phyloP scores from a whole-genome alignment of 35 echinoderm and acorn worm species.

The Anneissia japonica region DNA sequence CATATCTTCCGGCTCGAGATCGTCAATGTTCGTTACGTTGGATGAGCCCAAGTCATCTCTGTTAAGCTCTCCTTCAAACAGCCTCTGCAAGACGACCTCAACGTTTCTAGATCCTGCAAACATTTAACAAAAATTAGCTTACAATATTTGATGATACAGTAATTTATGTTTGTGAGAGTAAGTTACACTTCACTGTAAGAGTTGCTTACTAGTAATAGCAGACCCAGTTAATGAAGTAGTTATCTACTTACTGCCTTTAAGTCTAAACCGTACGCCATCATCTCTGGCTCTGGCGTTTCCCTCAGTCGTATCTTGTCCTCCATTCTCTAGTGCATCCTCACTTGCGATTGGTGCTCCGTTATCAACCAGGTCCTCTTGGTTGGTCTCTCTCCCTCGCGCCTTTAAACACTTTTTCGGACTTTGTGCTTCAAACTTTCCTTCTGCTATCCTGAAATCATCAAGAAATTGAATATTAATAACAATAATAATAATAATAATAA shows the following conservation, averaged over 20 bases:
- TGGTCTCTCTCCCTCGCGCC: not conserved
- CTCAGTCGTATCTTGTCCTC: not conserved
- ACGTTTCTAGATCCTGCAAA: slow-evolving; percentile 46
- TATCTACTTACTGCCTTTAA: not conserved
- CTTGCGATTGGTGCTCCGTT: not conserved
- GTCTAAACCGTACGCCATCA: not conserved
- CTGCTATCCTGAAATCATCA: not conserved
- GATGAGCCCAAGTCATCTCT: slow-evolving; percentile 69
- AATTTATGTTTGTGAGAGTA: too few species aligned
- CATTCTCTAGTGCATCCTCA: not conserved
- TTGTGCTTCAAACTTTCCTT: not conserved
- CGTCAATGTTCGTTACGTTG: slow-evolving; percentile 52
- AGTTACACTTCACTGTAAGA: too few species aligned
- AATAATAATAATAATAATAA: too few species aligned
- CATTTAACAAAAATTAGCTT: not conserved
- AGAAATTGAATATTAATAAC: too few species aligned
- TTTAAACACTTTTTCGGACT: not conserved
- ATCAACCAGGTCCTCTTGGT: not conserved
- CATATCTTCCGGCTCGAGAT: slow-evolving; percentile 24
- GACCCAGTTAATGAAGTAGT: too few species aligned
- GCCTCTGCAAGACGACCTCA: slow-evolving; percentile 57
- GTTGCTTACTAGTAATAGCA: too few species aligned
- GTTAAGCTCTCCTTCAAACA: slow-evolving; percentile 93
- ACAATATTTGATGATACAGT: too few species aligned
- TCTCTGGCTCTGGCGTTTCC: not conserved